These are phyloP conservation scores for Erebia epiphron DNA, from an alignment of 2,888 invertebrate genomes.

Conservation along the genomic window DNA sequence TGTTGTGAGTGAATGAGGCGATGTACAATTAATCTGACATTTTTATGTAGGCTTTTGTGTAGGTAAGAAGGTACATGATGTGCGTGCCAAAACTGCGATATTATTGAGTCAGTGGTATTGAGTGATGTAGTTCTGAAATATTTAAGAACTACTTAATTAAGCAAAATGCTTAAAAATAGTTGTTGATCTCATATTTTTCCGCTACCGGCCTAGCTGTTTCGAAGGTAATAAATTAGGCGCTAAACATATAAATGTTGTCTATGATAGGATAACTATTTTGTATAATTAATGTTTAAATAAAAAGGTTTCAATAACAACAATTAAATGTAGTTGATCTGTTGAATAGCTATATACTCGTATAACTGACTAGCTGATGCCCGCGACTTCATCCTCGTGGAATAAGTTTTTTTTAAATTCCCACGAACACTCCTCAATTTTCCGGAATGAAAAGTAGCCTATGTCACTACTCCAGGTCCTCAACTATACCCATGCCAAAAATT, in stretches of 20 bases:
- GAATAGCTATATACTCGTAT: no score
- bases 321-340: not conserved
- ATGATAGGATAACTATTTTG: constrained; percentile 5
- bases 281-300: not conserved
- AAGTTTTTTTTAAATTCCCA: no score
- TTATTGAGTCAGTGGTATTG: not conserved
- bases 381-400: no score
- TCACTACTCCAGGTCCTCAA: no score
- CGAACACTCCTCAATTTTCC: no score
- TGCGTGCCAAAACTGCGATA: constrained; percentile 9
- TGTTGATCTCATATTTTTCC: constrained; percentile 5
- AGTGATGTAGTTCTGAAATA: not conserved
- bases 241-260: constrained; percentile 11
- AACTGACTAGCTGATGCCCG: no score
- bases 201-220: constrained; percentile 14
- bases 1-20: no score
- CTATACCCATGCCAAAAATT: no score
- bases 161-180: not conserved
- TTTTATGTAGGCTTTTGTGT: not conserved
- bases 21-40: not conserved
- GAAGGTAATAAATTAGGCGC: constrained; percentile 1
- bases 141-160: not conserved
- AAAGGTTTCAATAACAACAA: not conserved
- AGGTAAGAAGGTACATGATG: not conserved
- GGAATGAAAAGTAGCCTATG: no score